Conservation (phyloP, 2,113 vertebrate genomes). For the Petromus typicus region DNA sequence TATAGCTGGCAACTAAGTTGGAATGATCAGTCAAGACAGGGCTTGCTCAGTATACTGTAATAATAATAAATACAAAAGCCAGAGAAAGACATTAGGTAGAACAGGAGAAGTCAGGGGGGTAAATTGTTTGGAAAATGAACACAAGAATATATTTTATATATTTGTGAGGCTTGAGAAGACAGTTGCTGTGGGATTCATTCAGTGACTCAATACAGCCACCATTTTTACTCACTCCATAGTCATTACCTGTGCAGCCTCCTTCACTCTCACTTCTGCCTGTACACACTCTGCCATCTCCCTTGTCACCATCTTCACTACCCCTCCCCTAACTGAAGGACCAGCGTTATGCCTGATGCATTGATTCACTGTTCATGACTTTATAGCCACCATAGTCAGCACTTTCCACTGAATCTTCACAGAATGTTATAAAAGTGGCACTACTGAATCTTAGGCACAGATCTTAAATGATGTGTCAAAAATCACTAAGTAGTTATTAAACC, state of each 20-base stretch:
- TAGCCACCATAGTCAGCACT: not conserved
- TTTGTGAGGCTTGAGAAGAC: not conserved
- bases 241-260: not conserved
- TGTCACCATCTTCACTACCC: not conserved
- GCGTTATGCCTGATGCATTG: not conserved
- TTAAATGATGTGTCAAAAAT: not conserved
- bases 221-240: not conserved
- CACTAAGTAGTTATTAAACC: not conserved
- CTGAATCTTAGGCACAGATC: not conserved
- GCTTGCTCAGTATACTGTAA: not conserved
- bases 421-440: not conserved
- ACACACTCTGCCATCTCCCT: not conserved
- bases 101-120: not conserved
- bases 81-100: not conserved
- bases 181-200: not conserved
- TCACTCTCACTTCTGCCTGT: not conserved
- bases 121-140: slow-evolving; percentile 34
- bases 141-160: not conserved
- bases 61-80: not conserved
- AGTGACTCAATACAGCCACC: not conserved
- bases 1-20: not conserved
- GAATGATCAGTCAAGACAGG: not conserved
- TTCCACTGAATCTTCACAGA: not conserved
- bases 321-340: not conserved
- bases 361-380: not conserved